phyloP scores from a whole-genome alignment of 2,888 invertebrate genomes.

The Pseudoips prasinana region DNA sequence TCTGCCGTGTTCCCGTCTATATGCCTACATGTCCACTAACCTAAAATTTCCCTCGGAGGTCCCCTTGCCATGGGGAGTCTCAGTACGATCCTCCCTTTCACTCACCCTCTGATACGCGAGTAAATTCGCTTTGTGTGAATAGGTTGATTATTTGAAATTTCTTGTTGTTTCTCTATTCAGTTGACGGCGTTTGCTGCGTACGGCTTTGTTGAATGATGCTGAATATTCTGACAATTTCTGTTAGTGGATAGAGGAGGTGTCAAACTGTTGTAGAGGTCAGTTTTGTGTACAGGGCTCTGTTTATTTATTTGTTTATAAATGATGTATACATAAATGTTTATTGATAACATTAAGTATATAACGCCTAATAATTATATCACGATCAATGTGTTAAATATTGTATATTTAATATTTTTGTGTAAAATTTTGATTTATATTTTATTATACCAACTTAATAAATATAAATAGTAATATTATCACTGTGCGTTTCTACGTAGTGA shows the following conservation, averaged over 20 bases:
- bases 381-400: no score
- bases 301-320: no score
- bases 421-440: no score
- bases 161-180: constrained; percentile 54
- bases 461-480: no score
- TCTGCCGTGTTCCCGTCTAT: constrained; percentile 81
- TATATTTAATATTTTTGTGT: no score
- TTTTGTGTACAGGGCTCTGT: not conserved
- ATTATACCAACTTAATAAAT: no score
- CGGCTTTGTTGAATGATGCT: constrained; percentile 28
- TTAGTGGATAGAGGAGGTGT: not conserved
- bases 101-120: constrained; percentile 76
- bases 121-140: constrained; percentile 72
- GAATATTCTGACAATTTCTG: constrained; percentile 27
- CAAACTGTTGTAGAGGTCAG: not conserved
- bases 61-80: constrained; percentile 76
- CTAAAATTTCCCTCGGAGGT: constrained; percentile 76
- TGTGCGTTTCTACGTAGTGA: no score
- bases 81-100: constrained; percentile 76
- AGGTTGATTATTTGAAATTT: constrained; percentile 76
- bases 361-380: no score
- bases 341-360: no score
- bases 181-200: constrained; percentile 36
- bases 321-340: no score
- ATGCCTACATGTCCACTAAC: constrained; percentile 83